Base-by-base conservation (phyloP, 2,797 vertebrate species). In the Toxotes lorentzi region DNA sequence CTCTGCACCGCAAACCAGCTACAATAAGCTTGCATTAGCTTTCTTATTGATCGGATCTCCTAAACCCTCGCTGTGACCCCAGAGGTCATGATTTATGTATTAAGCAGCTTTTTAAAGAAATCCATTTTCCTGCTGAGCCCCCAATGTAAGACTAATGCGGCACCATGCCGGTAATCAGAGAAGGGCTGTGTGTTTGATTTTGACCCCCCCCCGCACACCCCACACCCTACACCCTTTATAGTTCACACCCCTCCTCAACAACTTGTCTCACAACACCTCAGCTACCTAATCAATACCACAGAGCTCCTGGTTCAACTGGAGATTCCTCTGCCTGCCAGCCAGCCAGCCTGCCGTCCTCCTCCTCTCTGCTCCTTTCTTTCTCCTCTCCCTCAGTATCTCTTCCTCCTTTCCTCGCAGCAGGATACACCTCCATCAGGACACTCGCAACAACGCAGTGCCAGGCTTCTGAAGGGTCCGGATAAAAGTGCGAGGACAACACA, bases 31-130 rank as follows among this genome's bases (percentile, higher is more conserved):
- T 65, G 71, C 86, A 90, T 93, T 93, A 93, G 91, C 89, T 85
- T 72, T 61, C 78, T 76, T 93, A 95, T 95, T 87, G 93, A 95
- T 91, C 87, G 75, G 38, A 79, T 83, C 86, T 79, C 85, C 91
- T 90, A 92, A 93, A 93, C 88, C 92, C 91, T 88, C 48, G 57
- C 88, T 82, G 90, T 92, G 93, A 95, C 93, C 94, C 88, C 87
- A 92, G 89, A 91, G 90, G 91, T 94, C 94, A 94, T 95, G 91
- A 95, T 94, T 95, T 94, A 95, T 95, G 93, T 94, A 95, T 95
- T 93, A 94, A 92, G 91, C 89, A 89, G 92, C 89, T 93, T 94
- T 93, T 94, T 92, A 92, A 94, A 94, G 89, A 90, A 92, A 91
- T 94, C 92, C 84, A 91, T 95, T 93, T 92, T 93, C 88, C 89